Evolutionary conservation across 2,113 vertebrate genomes (phyloP).

Genomic region (Caretta caretta): DNA sequence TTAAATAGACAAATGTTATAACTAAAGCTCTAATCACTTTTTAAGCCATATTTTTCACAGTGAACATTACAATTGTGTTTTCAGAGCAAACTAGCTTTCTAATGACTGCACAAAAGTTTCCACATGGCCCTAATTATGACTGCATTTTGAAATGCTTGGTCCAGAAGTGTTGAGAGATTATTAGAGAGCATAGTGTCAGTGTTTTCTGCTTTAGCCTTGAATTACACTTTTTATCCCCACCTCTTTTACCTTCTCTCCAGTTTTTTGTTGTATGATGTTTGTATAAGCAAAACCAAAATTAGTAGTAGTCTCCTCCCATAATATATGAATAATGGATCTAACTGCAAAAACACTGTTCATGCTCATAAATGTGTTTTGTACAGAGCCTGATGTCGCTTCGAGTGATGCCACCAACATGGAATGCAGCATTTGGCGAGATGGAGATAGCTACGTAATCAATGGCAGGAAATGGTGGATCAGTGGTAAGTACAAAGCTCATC

Average conservation of each 20-base stretch:
- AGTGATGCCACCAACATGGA: conserved; percentile 95
- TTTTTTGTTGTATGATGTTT: background rate
- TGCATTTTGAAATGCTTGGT: background rate
- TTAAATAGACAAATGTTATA: background rate
- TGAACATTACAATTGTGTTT: background rate
- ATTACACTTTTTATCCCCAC: background rate
- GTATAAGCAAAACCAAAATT: background rate
- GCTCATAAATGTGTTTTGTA: background rate
- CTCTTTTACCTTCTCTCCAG: background rate
- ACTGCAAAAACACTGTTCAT: background rate
- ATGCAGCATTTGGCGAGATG: conserved; percentile 84
- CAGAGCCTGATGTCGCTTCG: conserved; percentile 93
- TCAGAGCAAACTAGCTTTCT: background rate
- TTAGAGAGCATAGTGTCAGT: background rate
- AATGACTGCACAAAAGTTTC: background rate
- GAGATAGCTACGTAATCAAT: conserved; percentile 84
- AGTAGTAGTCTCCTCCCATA: background rate
- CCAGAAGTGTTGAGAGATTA: background rate
- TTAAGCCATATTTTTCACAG: background rate
- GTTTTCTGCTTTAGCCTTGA: background rate
- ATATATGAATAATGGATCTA: background rate
- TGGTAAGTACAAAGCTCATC: conserved; percentile 80
- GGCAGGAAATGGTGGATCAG: conserved; percentile 98
- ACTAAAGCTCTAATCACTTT: background rate
- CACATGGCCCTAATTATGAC: background rate